Evolutionary conservation across 2,797 vertebrate genomes (phyloP).

Genomic region (Carapus acus): DNA sequence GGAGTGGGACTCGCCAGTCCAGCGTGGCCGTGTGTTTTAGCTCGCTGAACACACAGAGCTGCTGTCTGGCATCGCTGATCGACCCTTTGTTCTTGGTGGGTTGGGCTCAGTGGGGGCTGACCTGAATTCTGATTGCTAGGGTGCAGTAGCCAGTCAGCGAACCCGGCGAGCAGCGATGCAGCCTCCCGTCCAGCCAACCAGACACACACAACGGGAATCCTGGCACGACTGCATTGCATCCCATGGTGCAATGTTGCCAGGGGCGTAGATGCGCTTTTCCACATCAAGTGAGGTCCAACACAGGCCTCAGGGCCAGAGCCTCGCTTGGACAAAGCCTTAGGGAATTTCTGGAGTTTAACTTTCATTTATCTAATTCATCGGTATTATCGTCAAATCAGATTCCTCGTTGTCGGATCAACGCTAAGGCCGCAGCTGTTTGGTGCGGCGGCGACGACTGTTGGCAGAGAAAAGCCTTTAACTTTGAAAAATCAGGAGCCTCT

Average conservation of each 20-base stretch:
- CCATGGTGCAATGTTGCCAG: slow-evolving; percentile 35
- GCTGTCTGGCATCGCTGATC: slow-evolving; percentile 62
- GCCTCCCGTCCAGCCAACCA: slow-evolving; percentile 42
- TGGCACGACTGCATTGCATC: slow-evolving; percentile 24
- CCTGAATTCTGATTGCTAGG: slow-evolving; percentile 59
- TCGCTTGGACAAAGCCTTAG: slow-evolving; percentile 36
- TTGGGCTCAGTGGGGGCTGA: slow-evolving; percentile 43
- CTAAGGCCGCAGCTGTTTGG: too few relatives aligned
- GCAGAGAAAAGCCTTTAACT: neutral
- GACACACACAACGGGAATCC: slow-evolving; percentile 37
- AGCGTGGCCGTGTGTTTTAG: slow-evolving; percentile 36
- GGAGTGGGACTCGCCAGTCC: slow-evolving; percentile 36
- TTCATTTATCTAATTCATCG: too few relatives aligned
- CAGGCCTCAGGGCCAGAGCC: slow-evolving; percentile 7
- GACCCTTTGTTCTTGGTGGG: slow-evolving; percentile 46
- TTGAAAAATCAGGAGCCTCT: neutral
- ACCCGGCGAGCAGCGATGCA: slow-evolving; percentile 34
- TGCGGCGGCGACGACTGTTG: too few relatives aligned
- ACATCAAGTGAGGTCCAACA: slow-evolving; percentile 41
- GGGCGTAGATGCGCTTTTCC: slow-evolving; percentile 24
- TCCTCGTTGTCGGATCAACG: too few relatives aligned
- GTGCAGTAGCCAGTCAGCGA: slow-evolving; percentile 29
- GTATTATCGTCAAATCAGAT: too few relatives aligned
- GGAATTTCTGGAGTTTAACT: too few relatives aligned
- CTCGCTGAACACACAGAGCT: slow-evolving; percentile 42